These are phyloP conservation scores for Anthopleura xanthogrammica DNA, from an alignment of 92 coral and sea anemone species.

Conservation along the genomic window DNA sequence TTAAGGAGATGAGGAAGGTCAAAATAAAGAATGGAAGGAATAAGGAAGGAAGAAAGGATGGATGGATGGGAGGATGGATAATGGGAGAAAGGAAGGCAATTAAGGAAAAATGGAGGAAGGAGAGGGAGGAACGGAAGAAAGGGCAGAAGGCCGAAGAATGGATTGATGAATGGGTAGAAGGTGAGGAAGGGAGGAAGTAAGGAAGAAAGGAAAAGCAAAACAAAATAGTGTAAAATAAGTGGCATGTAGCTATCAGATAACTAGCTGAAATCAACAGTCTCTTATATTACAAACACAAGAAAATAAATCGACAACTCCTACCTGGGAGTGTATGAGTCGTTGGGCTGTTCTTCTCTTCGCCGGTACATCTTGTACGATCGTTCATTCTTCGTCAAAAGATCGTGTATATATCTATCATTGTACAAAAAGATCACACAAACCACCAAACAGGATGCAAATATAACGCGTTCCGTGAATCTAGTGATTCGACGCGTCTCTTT, in stretches of 20 bases:
- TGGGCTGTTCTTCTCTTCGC: neutral
- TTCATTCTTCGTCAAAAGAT: conserved; percentile 21
- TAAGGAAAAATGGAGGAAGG: too few species aligned
- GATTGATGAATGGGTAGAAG: too few species aligned
- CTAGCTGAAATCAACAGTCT: neutral
- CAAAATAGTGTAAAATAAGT: neutral
- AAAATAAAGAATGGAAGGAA: too few species aligned
- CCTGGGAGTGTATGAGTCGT: neutral
- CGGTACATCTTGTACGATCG: conserved; percentile 15
- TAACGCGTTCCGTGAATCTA: conserved; percentile 13
- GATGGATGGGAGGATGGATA: neutral
- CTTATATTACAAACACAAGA: neutral
- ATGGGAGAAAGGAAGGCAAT: too few species aligned
- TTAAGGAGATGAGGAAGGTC: too few species aligned
- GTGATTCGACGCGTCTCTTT: neutral
- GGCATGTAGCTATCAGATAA: too few species aligned
- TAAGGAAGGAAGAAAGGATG: neutral
- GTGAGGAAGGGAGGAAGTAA: neutral
- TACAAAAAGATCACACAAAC: conserved; percentile 31
- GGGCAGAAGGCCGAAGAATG: neutral
- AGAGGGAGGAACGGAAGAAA: too few species aligned
- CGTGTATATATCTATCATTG: conserved; percentile 27
- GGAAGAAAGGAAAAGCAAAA: too few species aligned
- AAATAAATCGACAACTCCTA: neutral
- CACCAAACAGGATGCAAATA: neutral